These are phyloP conservation scores for Lucinisca nassula DNA, from an alignment of 2,888 invertebrate species.

Conservation along the genomic window DNA sequence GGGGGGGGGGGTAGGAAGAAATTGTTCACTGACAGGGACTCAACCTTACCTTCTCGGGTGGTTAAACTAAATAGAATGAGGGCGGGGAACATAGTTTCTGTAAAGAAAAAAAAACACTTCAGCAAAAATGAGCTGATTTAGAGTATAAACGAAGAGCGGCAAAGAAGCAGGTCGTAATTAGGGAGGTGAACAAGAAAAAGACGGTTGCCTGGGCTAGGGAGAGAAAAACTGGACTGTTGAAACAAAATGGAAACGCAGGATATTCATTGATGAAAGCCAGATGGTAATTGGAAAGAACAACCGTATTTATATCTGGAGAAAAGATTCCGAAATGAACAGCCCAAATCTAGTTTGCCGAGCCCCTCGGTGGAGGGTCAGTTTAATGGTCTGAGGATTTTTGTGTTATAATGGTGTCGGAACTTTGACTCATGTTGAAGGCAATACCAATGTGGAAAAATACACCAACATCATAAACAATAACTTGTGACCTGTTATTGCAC, in stretches of 20 bases:
- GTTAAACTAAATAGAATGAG: conserved; percentile 28
- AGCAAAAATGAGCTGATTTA: background rate
- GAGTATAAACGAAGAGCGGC: conserved; percentile 26
- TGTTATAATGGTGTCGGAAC: conserved; percentile 33
- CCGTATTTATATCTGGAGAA: conserved; percentile 15
- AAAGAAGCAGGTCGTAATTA: conserved; percentile 32
- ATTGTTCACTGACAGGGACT: conserved; percentile 30
- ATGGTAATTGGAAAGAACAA: conserved; percentile 21
- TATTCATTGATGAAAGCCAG: conserved; percentile 21
- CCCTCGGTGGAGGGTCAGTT: background rate
- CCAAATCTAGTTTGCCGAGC: background rate
- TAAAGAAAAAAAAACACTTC: background rate
- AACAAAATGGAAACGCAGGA: conserved; percentile 14
- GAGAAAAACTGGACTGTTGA: conserved; percentile 31
- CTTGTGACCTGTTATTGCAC: conserved; percentile 24
- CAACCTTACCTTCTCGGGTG: conserved; percentile 7
- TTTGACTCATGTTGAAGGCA: conserved; percentile 28
- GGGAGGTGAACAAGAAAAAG: conserved; percentile 17
- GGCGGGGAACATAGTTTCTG: conserved; percentile 2
- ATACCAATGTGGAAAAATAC: conserved; percentile 8
- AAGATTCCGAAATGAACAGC: conserved; percentile 19
- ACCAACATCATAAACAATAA: conserved; percentile 10
- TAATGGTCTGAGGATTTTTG: conserved; percentile 1
- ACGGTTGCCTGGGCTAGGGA: background rate
- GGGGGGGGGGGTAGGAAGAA: conserved; percentile 23